Base-by-base conservation (phyloP, 2,113 vertebrate genomes). In the Herpailurus yagouaroundi region DNA sequence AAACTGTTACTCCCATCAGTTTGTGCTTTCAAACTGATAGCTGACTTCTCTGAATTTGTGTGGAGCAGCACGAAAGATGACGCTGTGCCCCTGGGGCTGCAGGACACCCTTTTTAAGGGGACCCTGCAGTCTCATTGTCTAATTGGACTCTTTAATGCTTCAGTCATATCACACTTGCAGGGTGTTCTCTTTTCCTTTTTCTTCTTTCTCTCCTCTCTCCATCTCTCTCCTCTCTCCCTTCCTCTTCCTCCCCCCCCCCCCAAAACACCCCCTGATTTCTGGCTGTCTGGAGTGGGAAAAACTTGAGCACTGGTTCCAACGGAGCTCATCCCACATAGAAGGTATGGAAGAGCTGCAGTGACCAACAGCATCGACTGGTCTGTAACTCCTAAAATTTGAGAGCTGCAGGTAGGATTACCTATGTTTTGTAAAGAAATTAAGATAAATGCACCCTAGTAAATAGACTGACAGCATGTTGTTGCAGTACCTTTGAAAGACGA, bases 1-100 rank as follows among this genome's bases (percentile, higher is more conserved):
- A 99, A 99, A 99, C 99, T 99, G 99, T 99, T 99, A 99, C 99
- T 99, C 98, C 99, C 99, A 99, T 98, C 98, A 98, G 98, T 99
- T 99, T 98, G 99, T 99, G 98, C 97, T 98, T 99, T 99, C 99
- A 99, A 98, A 98, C 99, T 97, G 99, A 98, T 98, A 98, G 97
- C 98, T 98, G 96, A 97, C 98, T 98, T 97, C 98, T 98, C 97
- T 97, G 98, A 97, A 98, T 99, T 96, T 98, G 96, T 97, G 96
- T 94, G 81, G 97, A 98, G 95, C 98, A 91, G 77, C 98, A 55
- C 57, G 89, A 94, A 76, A 41, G 96, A 95, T 90, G 69, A 74
- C n/a, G 79, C 98, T 95, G 63, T 97, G 96, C 95, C 97, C 98
- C 83, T 31, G 82, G 96, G 95, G 92, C 98, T 98, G 97, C 73